Evolutionary conservation across 2,888 invertebrate genomes (phyloP).

Genomic region (Cylloceria caligata): DNA sequence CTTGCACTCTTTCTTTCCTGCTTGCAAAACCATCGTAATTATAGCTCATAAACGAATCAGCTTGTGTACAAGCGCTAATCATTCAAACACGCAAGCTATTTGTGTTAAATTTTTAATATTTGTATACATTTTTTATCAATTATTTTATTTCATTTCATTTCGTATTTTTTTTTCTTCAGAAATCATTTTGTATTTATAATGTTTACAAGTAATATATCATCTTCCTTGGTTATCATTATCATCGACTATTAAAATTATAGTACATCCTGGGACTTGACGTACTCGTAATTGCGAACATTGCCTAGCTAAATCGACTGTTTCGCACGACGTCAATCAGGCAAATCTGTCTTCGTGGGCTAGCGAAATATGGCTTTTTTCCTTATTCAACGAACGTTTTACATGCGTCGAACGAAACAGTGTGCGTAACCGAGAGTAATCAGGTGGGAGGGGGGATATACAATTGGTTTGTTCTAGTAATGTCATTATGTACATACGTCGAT

Average conservation of each 20-base stretch:
- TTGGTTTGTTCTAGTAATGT: conserved; percentile 73
- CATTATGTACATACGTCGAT: conserved; percentile 74
- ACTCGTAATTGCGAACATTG: conserved; percentile 78
- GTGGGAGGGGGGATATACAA: conserved; percentile 71
- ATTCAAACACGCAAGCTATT: conserved; percentile 55
- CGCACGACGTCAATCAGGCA: conserved; percentile 58
- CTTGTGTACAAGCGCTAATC: conserved; percentile 76
- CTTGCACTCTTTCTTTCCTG: conserved; percentile 30
- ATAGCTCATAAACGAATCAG: conserved; percentile 34
- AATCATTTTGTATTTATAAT: conserved; percentile 80
- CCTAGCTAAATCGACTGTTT: conserved; percentile 77
- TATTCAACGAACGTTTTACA: conserved; percentile 51
- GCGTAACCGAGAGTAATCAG: conserved; percentile 73
- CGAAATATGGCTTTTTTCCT: conserved; percentile 31
- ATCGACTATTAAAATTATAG: conserved; percentile 82
- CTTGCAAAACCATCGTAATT: conserved; percentile 53
- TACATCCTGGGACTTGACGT: conserved; percentile 82
- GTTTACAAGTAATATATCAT: conserved; percentile 79
- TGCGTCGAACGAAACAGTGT: conserved; percentile 74
- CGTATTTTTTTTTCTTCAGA: conserved; percentile 71
- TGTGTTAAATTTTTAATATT: conserved; percentile 38
- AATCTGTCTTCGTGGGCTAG: conserved; percentile 29
- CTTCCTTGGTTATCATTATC: conserved; percentile 76
- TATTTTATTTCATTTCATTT: conserved; percentile 71
- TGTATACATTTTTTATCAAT: conserved; percentile 60